A percentile compares a stretch with the other conserved stretches of the same genome.
Evolutionary conservation across 2,888 invertebrate genomes (phyloP).

Genomic region (Rugalucina vietnamica): DNA sequence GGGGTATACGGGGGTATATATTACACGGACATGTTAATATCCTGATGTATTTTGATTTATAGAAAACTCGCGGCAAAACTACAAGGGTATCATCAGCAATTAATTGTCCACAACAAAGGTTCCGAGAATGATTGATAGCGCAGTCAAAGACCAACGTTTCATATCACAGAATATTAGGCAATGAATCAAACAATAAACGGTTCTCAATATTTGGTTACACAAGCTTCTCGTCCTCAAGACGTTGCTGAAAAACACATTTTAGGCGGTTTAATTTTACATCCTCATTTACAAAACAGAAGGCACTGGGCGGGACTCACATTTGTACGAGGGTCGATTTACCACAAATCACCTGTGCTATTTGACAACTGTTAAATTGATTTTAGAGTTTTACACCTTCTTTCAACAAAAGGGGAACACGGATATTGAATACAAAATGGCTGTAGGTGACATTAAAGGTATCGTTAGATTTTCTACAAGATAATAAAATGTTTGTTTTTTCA

Average conservation of each 20-base stretch:
- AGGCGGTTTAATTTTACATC: not conserved
- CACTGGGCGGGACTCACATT: conserved; percentile 4
- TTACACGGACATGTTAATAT: too few relatives aligned
- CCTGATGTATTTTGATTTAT: too few relatives aligned
- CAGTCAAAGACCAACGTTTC: not conserved
- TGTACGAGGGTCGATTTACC: conserved; percentile 9
- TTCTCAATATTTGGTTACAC: not conserved
- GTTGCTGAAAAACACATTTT: conserved; percentile 7
- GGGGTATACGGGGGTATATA: too few relatives aligned
- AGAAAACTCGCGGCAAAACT: too few relatives aligned
- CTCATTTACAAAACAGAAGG: conserved; percentile 16
- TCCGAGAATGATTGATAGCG: not conserved
- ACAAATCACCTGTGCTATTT: conserved; percentile 17
- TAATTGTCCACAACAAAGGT: not conserved
- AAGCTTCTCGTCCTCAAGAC: not conserved
- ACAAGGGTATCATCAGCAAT: conserved; percentile 4
- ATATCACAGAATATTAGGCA: not conserved
- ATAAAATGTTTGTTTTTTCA: conserved; percentile 17
- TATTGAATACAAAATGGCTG: conserved; percentile 14
- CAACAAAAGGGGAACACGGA: conserved; percentile 1
- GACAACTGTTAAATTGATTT: conserved; percentile 17
- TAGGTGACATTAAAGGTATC: conserved; percentile 14
- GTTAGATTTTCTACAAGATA: conserved; percentile 7
- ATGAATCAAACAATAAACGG: not conserved
- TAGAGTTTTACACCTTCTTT: conserved; percentile 14